These are phyloP conservation scores for Amphiura filiformis DNA, from an alignment of 35 echinoderm and acorn worm species.

Conservation along the genomic window DNA sequence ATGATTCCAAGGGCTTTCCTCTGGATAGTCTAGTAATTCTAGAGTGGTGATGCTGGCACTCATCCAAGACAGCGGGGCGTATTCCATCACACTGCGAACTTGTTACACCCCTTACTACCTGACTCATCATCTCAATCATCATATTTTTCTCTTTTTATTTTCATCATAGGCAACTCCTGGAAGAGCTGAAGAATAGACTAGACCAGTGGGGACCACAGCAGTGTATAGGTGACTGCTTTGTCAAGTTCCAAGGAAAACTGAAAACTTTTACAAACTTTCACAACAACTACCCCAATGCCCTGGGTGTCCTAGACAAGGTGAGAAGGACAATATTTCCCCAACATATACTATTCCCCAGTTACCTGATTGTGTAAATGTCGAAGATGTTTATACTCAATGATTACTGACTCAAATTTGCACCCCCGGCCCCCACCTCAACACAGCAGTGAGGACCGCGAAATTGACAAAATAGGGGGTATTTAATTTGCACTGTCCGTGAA, in stretches of 20 bases:
- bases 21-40: too few species aligned
- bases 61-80: too few species aligned
- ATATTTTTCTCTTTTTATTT: background rate
- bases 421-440: too few species aligned
- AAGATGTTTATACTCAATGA: too few species aligned
- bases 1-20: too few species aligned
- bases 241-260: slow-evolving; percentile 87
- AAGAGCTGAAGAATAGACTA: slow-evolving; percentile 59
- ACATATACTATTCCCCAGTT: too few species aligned
- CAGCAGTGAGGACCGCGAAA: too few species aligned
- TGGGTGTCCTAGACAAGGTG: slow-evolving; percentile 88
- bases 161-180: slow-evolving; percentile 48
- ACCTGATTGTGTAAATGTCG: too few species aligned
- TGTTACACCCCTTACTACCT: background rate
- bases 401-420: background rate
- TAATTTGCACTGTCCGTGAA: too few species aligned
- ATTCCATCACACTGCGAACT: background rate
- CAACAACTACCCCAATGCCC: slow-evolving; percentile 87
- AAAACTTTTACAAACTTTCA: slow-evolving; percentile 97
- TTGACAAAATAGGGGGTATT: too few species aligned
- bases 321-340: too few species aligned
- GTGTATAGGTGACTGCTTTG: slow-evolving; percentile 84
- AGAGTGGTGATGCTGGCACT: too few species aligned
- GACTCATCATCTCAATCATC: background rate
- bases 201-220: slow-evolving; percentile 80